Evolutionary conservation across 2,113 vertebrate species (phyloP).

Genomic region (Pongo abelii): DNA sequence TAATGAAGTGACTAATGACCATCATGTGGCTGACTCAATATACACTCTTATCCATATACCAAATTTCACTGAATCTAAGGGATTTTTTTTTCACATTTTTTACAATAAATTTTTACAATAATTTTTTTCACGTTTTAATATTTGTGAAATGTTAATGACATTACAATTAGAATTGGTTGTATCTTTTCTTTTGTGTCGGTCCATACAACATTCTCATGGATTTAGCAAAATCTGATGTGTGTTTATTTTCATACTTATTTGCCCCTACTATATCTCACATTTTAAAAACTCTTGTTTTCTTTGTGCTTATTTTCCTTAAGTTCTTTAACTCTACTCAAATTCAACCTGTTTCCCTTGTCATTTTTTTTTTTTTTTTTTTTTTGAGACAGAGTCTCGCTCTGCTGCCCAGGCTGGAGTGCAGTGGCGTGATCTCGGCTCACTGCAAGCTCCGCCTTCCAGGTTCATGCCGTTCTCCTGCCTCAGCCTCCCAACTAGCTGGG

Average conservation of each 20-base stretch:
- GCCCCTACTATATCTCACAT: background rate
- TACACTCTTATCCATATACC: background rate
- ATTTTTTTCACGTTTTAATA: background rate
- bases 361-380: background rate
- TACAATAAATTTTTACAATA: too few species aligned
- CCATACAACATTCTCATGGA: background rate
- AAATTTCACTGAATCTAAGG: background rate
- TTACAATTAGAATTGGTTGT: background rate
- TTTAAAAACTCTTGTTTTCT: background rate
- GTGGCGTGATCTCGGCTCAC: too few species aligned
- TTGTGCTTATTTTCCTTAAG: background rate
- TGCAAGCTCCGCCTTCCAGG: too few species aligned
- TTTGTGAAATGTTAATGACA: slow-evolving; percentile 1
- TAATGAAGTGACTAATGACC: background rate
- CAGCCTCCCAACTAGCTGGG: too few species aligned
- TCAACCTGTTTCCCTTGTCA: background rate
- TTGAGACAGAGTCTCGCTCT: too few species aligned
- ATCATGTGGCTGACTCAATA: background rate
- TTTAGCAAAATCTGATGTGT: background rate
- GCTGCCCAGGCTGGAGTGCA: too few species aligned
- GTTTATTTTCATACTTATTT: background rate
- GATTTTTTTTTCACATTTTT: background rate
- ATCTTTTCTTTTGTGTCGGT: background rate
- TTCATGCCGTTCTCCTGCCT: too few species aligned
- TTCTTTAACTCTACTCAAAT: background rate